Base-by-base conservation (phyloP, 2,797 vertebrate species). In the Urophycis tenuis region DNA sequence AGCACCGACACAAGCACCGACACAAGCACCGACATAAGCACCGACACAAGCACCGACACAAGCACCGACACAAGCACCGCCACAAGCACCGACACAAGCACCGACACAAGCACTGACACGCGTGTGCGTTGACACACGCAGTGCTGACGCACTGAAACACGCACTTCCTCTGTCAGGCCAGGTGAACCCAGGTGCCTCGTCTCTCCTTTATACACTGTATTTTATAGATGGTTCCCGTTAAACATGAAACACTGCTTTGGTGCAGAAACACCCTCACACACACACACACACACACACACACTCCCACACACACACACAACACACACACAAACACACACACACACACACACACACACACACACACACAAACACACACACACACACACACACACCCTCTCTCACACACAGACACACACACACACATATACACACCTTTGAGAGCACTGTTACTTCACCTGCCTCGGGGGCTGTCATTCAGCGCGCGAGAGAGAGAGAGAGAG, bases 151-250 rank as follows among this genome's bases (percentile, higher is more conserved):
- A 15, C 39, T 74, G 14, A 29, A 41, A 29, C 14, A 12, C 39
- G 7, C 11, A 12, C n/a, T 29, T 36, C 19, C 35, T 84, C 79
- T 81, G n/a, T 79, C 34, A 15, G 64, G 78, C 80, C 39, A 72
- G 77, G 77, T 81, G 71, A 71, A 17, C 22, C 90, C 83, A 87
- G 86, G 87, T 91, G 86, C 81, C 88, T 90, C 81, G 74, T 77
- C 77, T 77, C 79, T 78, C 83, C 87, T 87, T 90, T 79, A 81
- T 75, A 29, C 82, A 71, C 80, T 76, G 85, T 36, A 78, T 88
- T 87, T 88, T 90, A 88, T 85, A 87, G 87, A 89, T 90, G 87
- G 89, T 90, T 91, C 89, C 88, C 83, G 85, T 90, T 87, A 87
- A 90, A 91, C 87, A 90, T 90, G 84, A 91, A 90, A 89, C 83